Evolutionary conservation across 2,888 invertebrate genomes (phyloP).

Genomic region (Coremacera marginata): DNA sequence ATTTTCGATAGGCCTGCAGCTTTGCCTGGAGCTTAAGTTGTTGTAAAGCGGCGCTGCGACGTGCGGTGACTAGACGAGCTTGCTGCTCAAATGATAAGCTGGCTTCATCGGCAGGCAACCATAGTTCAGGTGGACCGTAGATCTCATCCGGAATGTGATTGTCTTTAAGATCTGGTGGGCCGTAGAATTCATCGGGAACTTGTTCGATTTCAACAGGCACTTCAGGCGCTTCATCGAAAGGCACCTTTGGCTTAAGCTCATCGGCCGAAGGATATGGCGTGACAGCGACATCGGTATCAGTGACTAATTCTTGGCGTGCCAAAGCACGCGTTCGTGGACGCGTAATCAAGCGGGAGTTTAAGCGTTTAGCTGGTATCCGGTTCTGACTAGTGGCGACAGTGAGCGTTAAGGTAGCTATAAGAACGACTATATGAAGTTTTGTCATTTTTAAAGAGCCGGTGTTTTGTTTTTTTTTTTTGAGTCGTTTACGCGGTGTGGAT

Average conservation of each 20-base stretch:
- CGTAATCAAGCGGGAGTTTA: constrained; percentile 43
- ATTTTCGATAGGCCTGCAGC: constrained; percentile 3
- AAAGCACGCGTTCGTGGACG: constrained; percentile 52
- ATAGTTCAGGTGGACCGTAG: constrained; percentile 8
- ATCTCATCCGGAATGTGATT: constrained; percentile 12
- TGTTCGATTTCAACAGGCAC: background rate
- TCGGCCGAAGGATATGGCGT: constrained; percentile 63
- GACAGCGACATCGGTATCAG: constrained; percentile 54
- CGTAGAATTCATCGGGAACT: constrained; percentile 48
- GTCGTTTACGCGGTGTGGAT: background rate
- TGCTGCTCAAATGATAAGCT: background rate
- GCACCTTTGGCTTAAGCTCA: constrained; percentile 62
- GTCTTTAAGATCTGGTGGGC: constrained; percentile 41
- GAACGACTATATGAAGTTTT: background rate
- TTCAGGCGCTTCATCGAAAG: constrained; percentile 57
- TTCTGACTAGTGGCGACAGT: constrained; percentile 23
- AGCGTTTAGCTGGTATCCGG: constrained; percentile 51
- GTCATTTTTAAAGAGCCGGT: background rate
- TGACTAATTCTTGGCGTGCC: constrained; percentile 59
- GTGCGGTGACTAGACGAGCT: constrained; percentile 1
- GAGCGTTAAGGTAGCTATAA: background rate
- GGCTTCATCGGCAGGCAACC: constrained; percentile 1
- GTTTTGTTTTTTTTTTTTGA: background rate
- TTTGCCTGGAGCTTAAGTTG: background rate
- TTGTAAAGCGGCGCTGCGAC: constrained; percentile 4